Evolutionary conservation across 1,140 invertebrate species (phyloP), one percentile per base, ranked within the genome.

Genomic region (Drosophila elegans): DNA sequence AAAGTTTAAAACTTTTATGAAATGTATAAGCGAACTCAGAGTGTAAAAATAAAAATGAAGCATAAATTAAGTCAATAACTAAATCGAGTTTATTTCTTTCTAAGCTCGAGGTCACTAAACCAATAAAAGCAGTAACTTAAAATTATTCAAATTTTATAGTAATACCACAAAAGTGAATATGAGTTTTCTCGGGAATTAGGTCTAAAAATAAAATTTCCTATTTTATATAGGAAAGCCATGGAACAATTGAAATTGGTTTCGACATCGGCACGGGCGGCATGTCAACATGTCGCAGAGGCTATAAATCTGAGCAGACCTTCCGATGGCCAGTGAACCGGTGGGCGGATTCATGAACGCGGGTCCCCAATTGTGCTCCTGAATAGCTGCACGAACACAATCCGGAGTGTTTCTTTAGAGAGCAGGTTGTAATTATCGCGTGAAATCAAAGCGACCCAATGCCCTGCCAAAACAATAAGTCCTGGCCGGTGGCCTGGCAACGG

Each of bases 341-440:
- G 38, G 7, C 34, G 6, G 11, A 39, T 29, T n/a, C 1, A 11
- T 11, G 45, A 13, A n/a, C 4, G 45, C 3, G 36, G 38, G 36
- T 21, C 13, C 13, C 38, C 36, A n/a, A 7, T 39, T 27, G 12
- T 34, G 36, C 12, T 38, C 27, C 56, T 48, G 76, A 67, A 89
- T 89, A 63, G 80, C 60, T 78, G 69, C 84, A 89, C 84, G 84
- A 80, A 63, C 73, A 27, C 12, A 45, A 81, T 57, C 36, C 49
- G 27, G 44, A 52, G 44, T 46, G 78, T 74, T 80, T 74, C 62
- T 61, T 73, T 69, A 49, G 41, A 66, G 68, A 55, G 68, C 75
- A 76, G 69, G 66, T 68, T 80, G 82, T 80, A 89, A 89, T 89
- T 89, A 89, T 89, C 74, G 77, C 74, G 82, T 63, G 74, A 80